A percentile compares a stretch with the other conserved stretches of the same genome.
phyloP scores from a whole-genome alignment of 2,888 invertebrate species.

The Odontocolon sp. region DNA sequence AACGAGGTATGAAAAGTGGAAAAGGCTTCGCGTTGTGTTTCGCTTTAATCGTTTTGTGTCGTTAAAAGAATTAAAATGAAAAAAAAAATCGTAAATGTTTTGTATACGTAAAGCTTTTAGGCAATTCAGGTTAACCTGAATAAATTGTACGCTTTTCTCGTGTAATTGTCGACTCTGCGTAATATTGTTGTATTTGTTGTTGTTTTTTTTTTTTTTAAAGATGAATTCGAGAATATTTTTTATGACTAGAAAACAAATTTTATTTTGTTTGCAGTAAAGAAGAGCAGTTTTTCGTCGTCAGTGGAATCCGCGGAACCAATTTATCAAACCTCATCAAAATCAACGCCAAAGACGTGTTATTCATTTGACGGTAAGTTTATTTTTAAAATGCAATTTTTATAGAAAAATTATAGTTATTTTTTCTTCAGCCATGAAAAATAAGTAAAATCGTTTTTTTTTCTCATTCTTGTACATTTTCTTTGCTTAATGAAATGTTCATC shows the following conservation, averaged over 20 bases:
- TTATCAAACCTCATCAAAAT: conserved; percentile 66
- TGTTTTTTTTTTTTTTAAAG: background rate
- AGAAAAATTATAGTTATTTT: background rate
- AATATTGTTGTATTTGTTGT: conserved; percentile 14
- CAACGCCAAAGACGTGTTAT: conserved; percentile 60
- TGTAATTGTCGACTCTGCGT: conserved; percentile 20
- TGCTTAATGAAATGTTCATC: too few relatives aligned
- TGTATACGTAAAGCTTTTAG: conserved; percentile 23
- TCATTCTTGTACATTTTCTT: background rate
- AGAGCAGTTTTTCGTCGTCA: conserved; percentile 69
- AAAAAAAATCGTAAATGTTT: background rate
- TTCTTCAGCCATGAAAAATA: conserved; percentile 27
- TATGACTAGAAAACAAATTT: background rate
- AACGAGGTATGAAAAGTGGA: conserved; percentile 67
- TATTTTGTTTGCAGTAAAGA: conserved; percentile 69
- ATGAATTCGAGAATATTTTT: too few relatives aligned
- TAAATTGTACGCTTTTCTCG: conserved; percentile 5
- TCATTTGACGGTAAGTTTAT: conserved; percentile 38
- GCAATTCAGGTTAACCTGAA: conserved; percentile 12
- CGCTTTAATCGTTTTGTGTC: conserved; percentile 46
- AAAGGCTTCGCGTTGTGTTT: conserved; percentile 46
- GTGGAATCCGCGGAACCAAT: conserved; percentile 70
- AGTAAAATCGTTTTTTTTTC: conserved; percentile 22
- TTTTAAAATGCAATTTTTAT: background rate
- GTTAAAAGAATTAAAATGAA: conserved; percentile 1